A percentile compares a stretch with the other conserved stretches of the same genome.
These are phyloP conservation scores for Salmo trutta DNA, from an alignment of 2,797 vertebrate genomes.

Conservation along the genomic window DNA sequence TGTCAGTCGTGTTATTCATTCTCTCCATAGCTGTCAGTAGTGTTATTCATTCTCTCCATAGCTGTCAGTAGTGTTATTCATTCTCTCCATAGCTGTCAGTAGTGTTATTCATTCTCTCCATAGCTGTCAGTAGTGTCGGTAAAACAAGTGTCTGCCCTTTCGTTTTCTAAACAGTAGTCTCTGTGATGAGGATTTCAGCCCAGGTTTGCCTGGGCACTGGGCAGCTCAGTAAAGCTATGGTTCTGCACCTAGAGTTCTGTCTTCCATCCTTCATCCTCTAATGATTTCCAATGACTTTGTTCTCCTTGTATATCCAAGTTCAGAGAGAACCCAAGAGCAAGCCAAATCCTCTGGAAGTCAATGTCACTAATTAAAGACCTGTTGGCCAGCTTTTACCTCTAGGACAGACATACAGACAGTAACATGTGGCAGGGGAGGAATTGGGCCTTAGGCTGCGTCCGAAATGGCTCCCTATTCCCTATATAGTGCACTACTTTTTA, in stretches of 20 bases:
- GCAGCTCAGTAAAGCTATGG: neutral
- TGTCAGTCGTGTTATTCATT: too few relatives aligned
- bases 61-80: too few relatives aligned
- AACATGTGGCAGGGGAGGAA: neutral
- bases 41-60: neutral
- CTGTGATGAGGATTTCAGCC: neutral
- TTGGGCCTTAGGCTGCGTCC: neutral
- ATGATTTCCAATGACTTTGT: constrained; percentile 56
- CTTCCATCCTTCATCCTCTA: constrained; percentile 15
- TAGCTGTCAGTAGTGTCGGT: too few relatives aligned
- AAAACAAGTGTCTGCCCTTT: neutral
- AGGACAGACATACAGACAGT: constrained; percentile 14
- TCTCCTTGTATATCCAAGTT: constrained; percentile 44
- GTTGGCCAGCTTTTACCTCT: constrained; percentile 45
- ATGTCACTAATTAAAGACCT: constrained; percentile 49
- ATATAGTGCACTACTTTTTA: neutral
- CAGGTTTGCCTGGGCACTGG: neutral
- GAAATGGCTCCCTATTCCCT: too few relatives aligned
- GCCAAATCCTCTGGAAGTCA: constrained; percentile 45
- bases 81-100: constrained; percentile 11
- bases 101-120: too few relatives aligned
- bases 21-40: neutral
- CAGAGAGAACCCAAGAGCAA: constrained; percentile 46
- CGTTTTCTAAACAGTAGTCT: neutral
- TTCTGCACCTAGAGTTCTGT: neutral